Conservation (phyloP, 2,888 invertebrate genomes). For the Heteromurus nitidus region DNA sequence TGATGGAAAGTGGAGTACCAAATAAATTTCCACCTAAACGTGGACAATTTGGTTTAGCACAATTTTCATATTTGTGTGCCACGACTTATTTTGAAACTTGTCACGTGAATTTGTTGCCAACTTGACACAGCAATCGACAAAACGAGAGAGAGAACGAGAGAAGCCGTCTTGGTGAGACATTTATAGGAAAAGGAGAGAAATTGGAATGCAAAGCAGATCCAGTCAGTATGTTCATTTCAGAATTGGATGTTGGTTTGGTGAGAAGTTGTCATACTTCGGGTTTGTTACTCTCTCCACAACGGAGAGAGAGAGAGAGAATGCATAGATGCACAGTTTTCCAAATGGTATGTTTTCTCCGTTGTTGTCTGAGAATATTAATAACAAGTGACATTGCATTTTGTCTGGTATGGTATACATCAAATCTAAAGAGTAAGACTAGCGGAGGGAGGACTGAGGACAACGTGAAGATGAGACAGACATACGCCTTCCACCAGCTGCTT, state of each 20-base stretch:
- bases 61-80: too few species aligned
- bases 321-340: slow-evolving; percentile 9
- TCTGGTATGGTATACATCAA: neutral
- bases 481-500: slow-evolving; percentile 49
- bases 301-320: too few species aligned
- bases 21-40: too few species aligned
- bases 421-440: neutral
- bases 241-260: slow-evolving; percentile 54
- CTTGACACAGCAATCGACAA: too few species aligned
- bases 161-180: neutral
- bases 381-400: slow-evolving; percentile 44
- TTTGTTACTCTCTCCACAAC: neutral
- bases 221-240: slow-evolving; percentile 37
- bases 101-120: too few species aligned
- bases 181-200: slow-evolving; percentile 14
- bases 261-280: slow-evolving; percentile 3
- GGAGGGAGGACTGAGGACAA: slow-evolving; percentile 42
- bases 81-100: too few species aligned
- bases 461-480: slow-evolving; percentile 60
- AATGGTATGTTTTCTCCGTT: slow-evolving; percentile 24
- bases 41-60: too few species aligned
- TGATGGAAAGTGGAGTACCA: too few species aligned
- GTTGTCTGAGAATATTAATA: slow-evolving; percentile 61
- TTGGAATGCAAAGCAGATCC: slow-evolving; percentile 54
- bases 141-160: slow-evolving; percentile 16